Evolutionary conservation across 2,113 vertebrate genomes (phyloP), one percentile per base, ranked within the genome.

Genomic region (Atherinomorus stipes): DNA sequence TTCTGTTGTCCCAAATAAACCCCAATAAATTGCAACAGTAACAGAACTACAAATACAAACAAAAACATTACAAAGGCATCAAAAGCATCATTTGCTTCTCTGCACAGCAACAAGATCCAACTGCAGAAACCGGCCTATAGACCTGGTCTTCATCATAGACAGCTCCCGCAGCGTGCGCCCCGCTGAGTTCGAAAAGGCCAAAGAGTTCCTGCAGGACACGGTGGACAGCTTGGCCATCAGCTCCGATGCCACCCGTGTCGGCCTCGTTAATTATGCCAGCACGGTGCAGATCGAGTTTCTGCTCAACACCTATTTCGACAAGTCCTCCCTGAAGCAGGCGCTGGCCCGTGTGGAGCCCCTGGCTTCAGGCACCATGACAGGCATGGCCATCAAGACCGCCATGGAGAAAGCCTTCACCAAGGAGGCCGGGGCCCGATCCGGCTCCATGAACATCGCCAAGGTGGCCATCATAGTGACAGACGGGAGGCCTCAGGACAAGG

Each of bases 331-430:
- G 87, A 96, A 96, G 83, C 91, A 90, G 59, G 97, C 96, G 0
- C 56, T 99, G 71, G 93, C 92, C 0, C 92, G 66, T 7, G 92
- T 98, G 0, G 82, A 92, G 25, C 96, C 97, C 7, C 92, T 99
- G 18, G 94, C 98, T 3, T 94, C 97, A 0, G 98, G 98, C 79
- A 99, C 98, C 15, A 98, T 99, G 98, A 98, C 96, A 0, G 97
- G 98, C 34, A 88, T 97, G 69, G 97, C 98, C 87, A 97, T 99
- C 83, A 95, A 95, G 80, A 95, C 93, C 0, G 94, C 96, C 1
- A 91, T 98, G 93, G 94, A 96, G 1, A 88, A 95, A 71, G 95
- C 93, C 37, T 98, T 98, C 86, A 94, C 94, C 0, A 87, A 89
- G 54, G 91, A 94, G 21, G 93, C 95, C 0, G 97, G 97, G 4